Conservation (phyloP, 1,140 invertebrate genomes). For the Acarapis woodi region DNA sequence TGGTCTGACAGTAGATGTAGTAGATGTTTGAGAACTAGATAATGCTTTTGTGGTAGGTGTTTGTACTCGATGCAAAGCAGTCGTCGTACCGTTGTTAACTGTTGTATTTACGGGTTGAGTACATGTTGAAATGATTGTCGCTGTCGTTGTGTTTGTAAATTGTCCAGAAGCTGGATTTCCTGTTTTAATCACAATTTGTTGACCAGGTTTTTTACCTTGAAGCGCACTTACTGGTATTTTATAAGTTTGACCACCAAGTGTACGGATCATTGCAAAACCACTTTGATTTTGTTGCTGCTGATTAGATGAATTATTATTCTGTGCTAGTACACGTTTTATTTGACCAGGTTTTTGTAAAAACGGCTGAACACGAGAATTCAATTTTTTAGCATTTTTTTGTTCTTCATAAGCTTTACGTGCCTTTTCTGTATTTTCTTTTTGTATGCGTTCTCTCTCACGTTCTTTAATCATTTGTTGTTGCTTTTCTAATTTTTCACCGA, state of each 20-base stretch:
- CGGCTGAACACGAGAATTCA: constrained; percentile 1
- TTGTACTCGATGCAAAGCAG: neutral
- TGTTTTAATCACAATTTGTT: constrained; percentile 35
- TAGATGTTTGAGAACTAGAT: too few species aligned
- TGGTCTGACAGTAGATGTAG: neutral
- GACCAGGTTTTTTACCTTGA: constrained; percentile 46
- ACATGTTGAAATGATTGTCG: constrained; percentile 1
- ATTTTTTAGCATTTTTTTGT: constrained; percentile 13
- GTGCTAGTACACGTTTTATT: neutral
- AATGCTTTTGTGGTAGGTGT: too few species aligned
- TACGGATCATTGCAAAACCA: constrained; percentile 6
- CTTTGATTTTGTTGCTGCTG: constrained; percentile 2
- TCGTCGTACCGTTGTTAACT: neutral
- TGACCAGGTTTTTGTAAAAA: neutral
- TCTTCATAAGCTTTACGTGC: constrained; percentile 15
- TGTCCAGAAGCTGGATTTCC: neutral
- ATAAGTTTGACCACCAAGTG: constrained; percentile 15
- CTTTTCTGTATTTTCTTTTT: constrained; percentile 59
- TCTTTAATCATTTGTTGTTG: constrained; percentile 9
- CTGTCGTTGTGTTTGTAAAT: constrained; percentile 3
- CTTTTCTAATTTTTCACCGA: constrained; percentile 39
- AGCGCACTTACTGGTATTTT: constrained; percentile 24
- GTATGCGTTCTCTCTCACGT: constrained; percentile 12
- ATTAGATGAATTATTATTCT: neutral
- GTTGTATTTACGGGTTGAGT: neutral